phyloP scores from a whole-genome alignment of 2,888 invertebrate genomes.

The Prosapia bicincta region DNA sequence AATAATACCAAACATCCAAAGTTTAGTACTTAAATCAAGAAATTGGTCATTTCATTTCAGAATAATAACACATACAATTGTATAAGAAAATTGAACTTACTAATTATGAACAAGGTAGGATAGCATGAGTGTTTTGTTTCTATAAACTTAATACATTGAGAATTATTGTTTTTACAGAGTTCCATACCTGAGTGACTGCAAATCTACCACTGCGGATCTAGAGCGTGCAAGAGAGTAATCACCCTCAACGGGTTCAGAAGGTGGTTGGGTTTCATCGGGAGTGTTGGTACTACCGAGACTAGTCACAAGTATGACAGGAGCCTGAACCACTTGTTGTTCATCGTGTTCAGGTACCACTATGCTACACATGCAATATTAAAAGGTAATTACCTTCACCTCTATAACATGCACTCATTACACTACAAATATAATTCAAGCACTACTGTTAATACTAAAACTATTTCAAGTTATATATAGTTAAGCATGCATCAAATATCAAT shows the following conservation, averaged over 20 bases:
- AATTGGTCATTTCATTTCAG: no score
- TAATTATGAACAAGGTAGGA: no score
- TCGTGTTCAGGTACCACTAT: conserved; percentile 8
- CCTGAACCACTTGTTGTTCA: neutral
- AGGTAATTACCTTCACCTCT: neutral
- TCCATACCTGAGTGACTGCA: conserved; percentile 19
- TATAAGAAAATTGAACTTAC: no score
- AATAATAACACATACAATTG: no score
- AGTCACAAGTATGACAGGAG: neutral
- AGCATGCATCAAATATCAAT: no score
- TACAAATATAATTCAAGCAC: neutral
- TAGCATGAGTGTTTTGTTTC: no score
- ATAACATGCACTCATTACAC: neutral
- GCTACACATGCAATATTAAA: conserved; percentile 8
- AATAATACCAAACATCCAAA: no score
- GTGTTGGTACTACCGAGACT: neutral
- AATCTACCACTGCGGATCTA: conserved; percentile 10
- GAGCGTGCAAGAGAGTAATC: conserved; percentile 14
- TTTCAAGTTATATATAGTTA: neutral
- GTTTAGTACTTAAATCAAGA: no score
- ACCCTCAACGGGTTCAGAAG: neutral
- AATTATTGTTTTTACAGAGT: no score
- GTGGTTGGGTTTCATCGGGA: neutral
- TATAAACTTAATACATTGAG: no score
- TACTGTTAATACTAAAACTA: neutral